Evolutionary conservation across 2,797 vertebrate species (phyloP).

Genomic region (Hydrocynus forskahlii): DNA sequence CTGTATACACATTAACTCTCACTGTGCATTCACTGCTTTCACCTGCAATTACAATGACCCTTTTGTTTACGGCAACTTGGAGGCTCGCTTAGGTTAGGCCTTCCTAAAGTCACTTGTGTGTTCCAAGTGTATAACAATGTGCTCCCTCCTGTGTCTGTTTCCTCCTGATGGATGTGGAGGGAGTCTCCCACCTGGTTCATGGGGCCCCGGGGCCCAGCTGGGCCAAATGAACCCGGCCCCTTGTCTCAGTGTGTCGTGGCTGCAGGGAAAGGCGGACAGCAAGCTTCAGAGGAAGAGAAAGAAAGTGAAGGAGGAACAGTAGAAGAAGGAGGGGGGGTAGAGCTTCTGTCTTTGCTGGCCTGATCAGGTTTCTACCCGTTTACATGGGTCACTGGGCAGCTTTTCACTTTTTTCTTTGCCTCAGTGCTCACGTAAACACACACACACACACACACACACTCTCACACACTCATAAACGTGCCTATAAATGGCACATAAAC

Average conservation of each 20-base stretch:
- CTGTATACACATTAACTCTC: constrained; percentile 20
- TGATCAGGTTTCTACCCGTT: constrained; percentile 69
- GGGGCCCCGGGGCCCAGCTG: constrained; percentile 45
- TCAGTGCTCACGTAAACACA: constrained; percentile 38
- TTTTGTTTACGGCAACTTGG: constrained; percentile 43
- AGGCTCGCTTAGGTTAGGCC: constrained; percentile 10
- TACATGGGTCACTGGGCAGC: constrained; percentile 61
- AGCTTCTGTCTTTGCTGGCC: constrained; percentile 58
- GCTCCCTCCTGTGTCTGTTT: constrained; percentile 27
- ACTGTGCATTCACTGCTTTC: constrained; percentile 41
- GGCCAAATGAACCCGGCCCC: constrained; percentile 54
- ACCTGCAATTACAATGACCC: constrained; percentile 44
- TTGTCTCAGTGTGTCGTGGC: constrained; percentile 48
- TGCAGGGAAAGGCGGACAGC: constrained; percentile 54
- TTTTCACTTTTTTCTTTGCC: constrained; percentile 58
- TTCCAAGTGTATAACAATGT: constrained; percentile 39
- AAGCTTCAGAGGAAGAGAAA: constrained; percentile 38
- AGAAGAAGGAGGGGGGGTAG: constrained; percentile 22
- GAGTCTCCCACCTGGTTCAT: constrained; percentile 62
- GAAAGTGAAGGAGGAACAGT: constrained; percentile 21
- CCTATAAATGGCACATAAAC: constrained; percentile 33
- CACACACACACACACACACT: constrained; percentile 21
- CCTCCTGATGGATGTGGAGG: constrained; percentile 49
- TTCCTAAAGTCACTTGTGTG: constrained; percentile 39
- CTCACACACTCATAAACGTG: constrained; percentile 11